Percentiles rank a stretch among this genome's conserved stretches.
phyloP scores from a whole-genome alignment of 2,113 vertebrate species.

The Chaetodon trifascialis region DNA sequence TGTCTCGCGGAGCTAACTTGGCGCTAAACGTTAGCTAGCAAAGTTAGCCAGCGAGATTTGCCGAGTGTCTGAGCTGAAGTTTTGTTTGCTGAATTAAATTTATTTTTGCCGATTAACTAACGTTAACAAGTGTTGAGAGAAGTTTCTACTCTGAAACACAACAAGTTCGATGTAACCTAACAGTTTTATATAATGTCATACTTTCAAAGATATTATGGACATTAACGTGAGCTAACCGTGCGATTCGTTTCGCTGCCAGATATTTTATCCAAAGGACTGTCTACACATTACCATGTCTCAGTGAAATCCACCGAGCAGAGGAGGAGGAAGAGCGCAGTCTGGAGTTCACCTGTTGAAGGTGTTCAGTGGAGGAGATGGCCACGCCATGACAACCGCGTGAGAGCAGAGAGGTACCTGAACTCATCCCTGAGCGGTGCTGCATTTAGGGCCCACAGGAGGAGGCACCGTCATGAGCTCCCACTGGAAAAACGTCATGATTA shows the following conservation, averaged over 20 bases:
- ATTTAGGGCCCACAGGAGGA: not conserved
- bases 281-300: not conserved
- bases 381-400: too few relatives aligned
- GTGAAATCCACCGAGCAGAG: not conserved
- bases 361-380: too few relatives aligned
- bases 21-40: not conserved
- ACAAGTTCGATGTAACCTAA: not conserved
- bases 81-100: not conserved
- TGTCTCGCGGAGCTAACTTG: too few relatives aligned
- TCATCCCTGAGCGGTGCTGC: not conserved
- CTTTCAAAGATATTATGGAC: not conserved
- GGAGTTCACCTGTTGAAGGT: not conserved
- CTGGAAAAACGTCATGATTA: not conserved
- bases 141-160: not conserved
- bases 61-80: not conserved
- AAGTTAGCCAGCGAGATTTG: too few relatives aligned
- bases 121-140: too few relatives aligned
- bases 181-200: not conserved
- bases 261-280: not conserved
- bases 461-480: not conserved
- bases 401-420: not conserved
- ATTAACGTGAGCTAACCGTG: not conserved
- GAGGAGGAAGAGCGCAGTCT: not conserved
- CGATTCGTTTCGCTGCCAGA: too few relatives aligned
- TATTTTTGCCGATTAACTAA: not conserved